Evolutionary conservation across 2,113 vertebrate genomes (phyloP), one percentile per base, ranked within the genome.

Genomic region (Glareola pratincola): DNA sequence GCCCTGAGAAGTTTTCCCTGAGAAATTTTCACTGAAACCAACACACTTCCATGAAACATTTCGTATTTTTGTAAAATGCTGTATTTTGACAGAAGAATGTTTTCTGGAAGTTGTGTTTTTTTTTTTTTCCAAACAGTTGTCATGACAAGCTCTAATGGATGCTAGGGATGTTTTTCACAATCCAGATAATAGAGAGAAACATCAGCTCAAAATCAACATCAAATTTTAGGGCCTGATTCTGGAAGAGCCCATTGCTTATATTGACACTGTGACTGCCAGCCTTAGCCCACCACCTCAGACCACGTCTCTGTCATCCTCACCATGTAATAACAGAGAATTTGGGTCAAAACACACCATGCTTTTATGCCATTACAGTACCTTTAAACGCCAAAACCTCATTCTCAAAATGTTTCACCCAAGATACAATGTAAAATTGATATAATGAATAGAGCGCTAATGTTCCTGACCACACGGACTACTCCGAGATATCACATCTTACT

Each of bases 71-170:
- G 50, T 66, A 76, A 96, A 96, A 94, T 41, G 50, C 20, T 79
- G 6, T 69, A 73, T 92, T 96, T 92, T 96, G 93, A 93, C 90
- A 94, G n/a, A 85, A 82, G 17, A 76, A 83, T 63, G 41, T 85
- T 92, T 85, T 82, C 66, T 93, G 45, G 30, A 85, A 87, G 34
- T 41, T n/a, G n/a, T n/a, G n/a, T n/a, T n/a, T n/a, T 67, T 32
- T 48, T 72, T 29, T 66, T 43, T 20, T 41, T 34, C 2, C 69
- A 69, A 79, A 80, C 78, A 90, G 48, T 83, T 90, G 62, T 83
- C 82, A 92, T 83, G 71, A 93, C 71, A 95, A 96, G 37, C 78
- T 94, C 81, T 92, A 94, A 93, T 43, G 68, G 78, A 92, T 76
- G 68, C 32, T 66, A 90, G 62, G 32, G 41, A 10, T 73, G n/a